Base-by-base conservation (phyloP, 2,113 vertebrate species). In the Cervus canadensis region DNA sequence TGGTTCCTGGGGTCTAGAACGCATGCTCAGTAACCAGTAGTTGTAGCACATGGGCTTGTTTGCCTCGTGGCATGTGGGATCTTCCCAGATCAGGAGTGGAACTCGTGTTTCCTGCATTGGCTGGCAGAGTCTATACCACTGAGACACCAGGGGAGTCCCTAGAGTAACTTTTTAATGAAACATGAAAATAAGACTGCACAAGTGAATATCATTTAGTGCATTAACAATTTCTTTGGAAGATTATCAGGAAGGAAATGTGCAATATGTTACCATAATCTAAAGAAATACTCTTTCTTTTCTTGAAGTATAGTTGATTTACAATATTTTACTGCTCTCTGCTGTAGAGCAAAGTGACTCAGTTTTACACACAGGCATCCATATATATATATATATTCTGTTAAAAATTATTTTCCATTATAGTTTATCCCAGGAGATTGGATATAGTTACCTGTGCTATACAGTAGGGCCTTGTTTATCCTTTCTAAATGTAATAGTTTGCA, bases 311-410 rank as follows among this genome's bases (percentile, higher is more conserved):
- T 81, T 12, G 28, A 81, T 81, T 50, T 33, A 50, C 28, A 33
- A 21, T 81, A 17, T 50, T 33, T 48, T 50, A 30, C 78, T 30
- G 3, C 43, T 79, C 43, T 79, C 45, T 79, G 28, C 76, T 50
- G 17, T 81, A 52, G 17, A 81, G 30, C 78, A 81, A 33, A 81
- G 28, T 52, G 30, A 52, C 17, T 52, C 48, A 81, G 48, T 81
- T 81, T 52, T 13, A 50, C 15, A 79, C 1, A 19, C 5, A 43
- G 0, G 0, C 5, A 40, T 17, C 16, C 52, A 17, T 16, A 16
- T 52, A 52, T 52, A 52, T 17, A 54, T 19, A 57, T 57, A 62
- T 15, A 62, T 33, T 15, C 76, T 79, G 30, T 79, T 33, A 19
- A 79, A 79, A 48, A 19, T 79, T 28, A 30, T 79, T 79, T 79